Percentiles rank a stretch among this genome's conserved stretches.
Conservation (phyloP, 2,113 vertebrate genomes). For the Sceloporus tristichus region DNA sequence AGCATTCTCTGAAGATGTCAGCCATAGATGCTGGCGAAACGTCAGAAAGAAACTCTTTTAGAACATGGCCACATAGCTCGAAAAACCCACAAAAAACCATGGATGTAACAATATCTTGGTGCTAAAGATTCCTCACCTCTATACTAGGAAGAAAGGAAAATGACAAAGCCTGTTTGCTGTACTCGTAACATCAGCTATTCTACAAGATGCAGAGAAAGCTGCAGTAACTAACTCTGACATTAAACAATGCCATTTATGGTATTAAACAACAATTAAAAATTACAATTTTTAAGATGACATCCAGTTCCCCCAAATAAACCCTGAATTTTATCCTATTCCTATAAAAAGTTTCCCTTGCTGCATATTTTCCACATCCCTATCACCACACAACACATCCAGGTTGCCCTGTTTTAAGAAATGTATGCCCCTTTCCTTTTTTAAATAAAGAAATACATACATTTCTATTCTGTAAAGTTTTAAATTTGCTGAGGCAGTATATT, state of each 20-base stretch:
- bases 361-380: not conserved
- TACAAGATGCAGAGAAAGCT: not conserved
- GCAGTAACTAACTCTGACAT: not conserved
- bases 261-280: not conserved
- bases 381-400: not conserved
- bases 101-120: not conserved
- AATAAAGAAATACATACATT: not conserved
- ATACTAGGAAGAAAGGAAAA: not conserved
- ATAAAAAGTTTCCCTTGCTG: no score
- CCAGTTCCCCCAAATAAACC: not conserved
- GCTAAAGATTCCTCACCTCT: not conserved
- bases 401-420: not conserved
- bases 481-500: not conserved
- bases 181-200: slow-evolving; percentile 17
- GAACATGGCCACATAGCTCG: no score
- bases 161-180: not conserved
- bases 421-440: not conserved
- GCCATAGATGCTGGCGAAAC: no score
- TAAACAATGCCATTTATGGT: not conserved
- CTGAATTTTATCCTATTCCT: not conserved
- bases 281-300: not conserved
- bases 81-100: no score
- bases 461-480: not conserved
- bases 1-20: no score
- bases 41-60: no score